Evolutionary conservation across 2,888 invertebrate genomes (phyloP).

Genomic region (Pyrrhia umbra): DNA sequence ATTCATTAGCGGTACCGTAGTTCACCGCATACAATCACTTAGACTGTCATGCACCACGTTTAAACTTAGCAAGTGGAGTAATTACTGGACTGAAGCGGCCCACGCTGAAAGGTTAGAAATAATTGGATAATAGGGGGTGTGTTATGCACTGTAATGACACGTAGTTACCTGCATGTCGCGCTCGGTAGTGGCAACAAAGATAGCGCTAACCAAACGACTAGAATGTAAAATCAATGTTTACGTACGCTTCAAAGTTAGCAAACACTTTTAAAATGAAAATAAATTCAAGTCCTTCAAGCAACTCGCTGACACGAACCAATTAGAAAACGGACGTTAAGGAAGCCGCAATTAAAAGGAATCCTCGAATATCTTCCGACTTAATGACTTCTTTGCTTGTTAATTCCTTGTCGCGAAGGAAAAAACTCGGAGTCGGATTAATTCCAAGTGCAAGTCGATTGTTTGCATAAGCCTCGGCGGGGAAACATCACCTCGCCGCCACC

Average conservation of each 20-base stretch:
- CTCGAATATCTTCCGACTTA: conserved; percentile 89
- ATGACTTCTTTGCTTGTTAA: conserved; percentile 91
- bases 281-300: conserved; percentile 79
- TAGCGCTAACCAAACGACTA: conserved; percentile 40
- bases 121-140: conserved; percentile 87
- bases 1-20: conserved; percentile 83
- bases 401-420: conserved; percentile 89
- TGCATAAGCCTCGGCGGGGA: conserved; percentile 89
- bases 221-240: conserved; percentile 45
- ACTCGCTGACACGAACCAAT: conserved; percentile 87
- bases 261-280: conserved; percentile 45
- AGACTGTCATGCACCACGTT: conserved; percentile 87
- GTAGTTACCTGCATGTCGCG: conserved; percentile 74
- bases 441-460: conserved; percentile 90
- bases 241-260: conserved; percentile 21
- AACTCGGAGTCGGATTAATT: conserved; percentile 88
- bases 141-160: conserved; percentile 85
- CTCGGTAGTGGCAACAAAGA: conserved; percentile 61
- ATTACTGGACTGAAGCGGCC: conserved; percentile 79
- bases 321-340: conserved; percentile 86
- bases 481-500: conserved; percentile 89
- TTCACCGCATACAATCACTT: conserved; percentile 87
- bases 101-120: conserved; percentile 89
- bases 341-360: conserved; percentile 89
- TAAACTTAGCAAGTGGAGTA: conserved; percentile 82